These are phyloP conservation scores for Chloroceryle aenea DNA, from an alignment of 2,113 vertebrate genomes.

Conservation along the genomic window DNA sequence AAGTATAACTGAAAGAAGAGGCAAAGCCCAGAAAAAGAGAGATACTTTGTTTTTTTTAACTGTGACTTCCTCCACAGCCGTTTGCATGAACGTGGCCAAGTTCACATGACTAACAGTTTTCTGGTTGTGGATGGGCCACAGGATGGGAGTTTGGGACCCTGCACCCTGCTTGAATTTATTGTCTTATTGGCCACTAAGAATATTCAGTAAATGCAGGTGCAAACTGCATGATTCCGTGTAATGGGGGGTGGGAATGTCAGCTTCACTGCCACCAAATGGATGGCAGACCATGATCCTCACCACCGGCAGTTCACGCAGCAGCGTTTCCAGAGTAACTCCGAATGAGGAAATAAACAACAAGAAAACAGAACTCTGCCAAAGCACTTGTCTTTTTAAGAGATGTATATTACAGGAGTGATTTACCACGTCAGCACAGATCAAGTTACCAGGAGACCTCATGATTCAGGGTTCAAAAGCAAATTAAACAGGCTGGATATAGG, in stretches of 20 bases:
- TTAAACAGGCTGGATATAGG: background rate
- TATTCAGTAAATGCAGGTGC: background rate
- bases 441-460: background rate
- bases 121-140: background rate
- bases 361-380: background rate
- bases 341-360: background rate
- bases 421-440: background rate
- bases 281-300: background rate
- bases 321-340: background rate
- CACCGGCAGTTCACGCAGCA: background rate
- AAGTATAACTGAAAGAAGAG: background rate
- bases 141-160: background rate
- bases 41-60: background rate
- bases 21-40: background rate
- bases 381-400: background rate
- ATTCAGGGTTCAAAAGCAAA: background rate
- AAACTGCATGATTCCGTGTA: background rate
- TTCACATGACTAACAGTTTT: background rate
- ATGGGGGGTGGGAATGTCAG: background rate
- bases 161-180: background rate
- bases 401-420: background rate
- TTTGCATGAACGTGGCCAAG: background rate
- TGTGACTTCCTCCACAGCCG: background rate
- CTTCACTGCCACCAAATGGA: background rate
- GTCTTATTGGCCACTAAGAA: background rate